Conservation (phyloP, 2,797 vertebrate species). For the Poeciliopsis infans region DNA sequence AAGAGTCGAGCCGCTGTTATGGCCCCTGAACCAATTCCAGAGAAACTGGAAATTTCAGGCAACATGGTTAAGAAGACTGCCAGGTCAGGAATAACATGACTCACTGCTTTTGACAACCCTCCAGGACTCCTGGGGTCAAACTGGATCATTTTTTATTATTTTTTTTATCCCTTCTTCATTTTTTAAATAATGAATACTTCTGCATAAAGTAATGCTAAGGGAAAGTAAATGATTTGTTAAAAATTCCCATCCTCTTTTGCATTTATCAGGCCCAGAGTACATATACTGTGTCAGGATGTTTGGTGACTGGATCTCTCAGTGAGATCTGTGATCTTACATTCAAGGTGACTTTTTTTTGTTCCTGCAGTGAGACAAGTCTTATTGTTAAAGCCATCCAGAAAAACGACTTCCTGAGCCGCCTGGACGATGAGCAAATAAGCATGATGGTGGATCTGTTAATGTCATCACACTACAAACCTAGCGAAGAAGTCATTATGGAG, state of each 20-base stretch:
- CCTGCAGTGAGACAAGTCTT: conserved; percentile 76
- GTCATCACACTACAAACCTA: conserved; percentile 46
- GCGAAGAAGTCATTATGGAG: conserved; percentile 79
- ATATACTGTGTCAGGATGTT: background rate
- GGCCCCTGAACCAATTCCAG: conserved; percentile 75
- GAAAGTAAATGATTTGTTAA: background rate
- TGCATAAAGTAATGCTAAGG: background rate
- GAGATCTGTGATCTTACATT: background rate
- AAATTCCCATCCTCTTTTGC: background rate
- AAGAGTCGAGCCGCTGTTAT: conserved; percentile 80
- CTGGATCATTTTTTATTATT: background rate
- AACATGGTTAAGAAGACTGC: conserved; percentile 70
- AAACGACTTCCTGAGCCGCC: conserved; percentile 83
- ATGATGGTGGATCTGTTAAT: conserved; percentile 83
- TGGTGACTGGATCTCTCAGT: background rate
- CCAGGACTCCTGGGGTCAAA: background rate
- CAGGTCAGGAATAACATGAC: conserved; percentile 70
- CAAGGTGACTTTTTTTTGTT: background rate
- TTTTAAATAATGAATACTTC: background rate
- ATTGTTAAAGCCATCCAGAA: conserved; percentile 82
- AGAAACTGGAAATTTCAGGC: conserved; percentile 64
- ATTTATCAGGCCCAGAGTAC: background rate
- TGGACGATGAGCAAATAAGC: conserved; percentile 83
- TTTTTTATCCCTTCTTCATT: background rate
- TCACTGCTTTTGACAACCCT: background rate